Evolutionary conservation across 2,888 invertebrate species (phyloP).

Genomic region (Caenorhabditis panamensis): DNA sequence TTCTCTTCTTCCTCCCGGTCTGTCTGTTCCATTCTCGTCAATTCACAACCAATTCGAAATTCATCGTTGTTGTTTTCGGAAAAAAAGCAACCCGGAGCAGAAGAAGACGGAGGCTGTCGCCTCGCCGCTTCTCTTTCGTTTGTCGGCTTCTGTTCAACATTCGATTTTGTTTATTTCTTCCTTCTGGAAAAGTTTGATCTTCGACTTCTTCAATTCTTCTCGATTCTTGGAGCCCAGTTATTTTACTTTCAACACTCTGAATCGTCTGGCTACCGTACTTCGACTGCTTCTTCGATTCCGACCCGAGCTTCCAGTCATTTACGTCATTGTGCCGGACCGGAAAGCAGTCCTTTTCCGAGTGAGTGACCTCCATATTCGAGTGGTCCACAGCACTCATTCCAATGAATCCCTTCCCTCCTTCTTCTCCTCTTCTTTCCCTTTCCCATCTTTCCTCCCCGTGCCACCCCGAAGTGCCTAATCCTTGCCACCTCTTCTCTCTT

Average conservation of each 20-base stretch:
- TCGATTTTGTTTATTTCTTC: slow-evolving; percentile 16
- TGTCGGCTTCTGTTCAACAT: slow-evolving; percentile 5
- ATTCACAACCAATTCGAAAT: slow-evolving; percentile 5
- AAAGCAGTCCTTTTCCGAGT: slow-evolving; percentile 28
- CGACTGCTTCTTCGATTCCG: no score
- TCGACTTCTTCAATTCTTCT: not conserved
- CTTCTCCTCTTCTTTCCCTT: slow-evolving; percentile 4
- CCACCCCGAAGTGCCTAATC: slow-evolving; percentile 3
- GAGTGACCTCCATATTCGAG: slow-evolving; percentile 27
- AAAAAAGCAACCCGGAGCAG: not conserved
- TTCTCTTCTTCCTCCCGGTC: no score
- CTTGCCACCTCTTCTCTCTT: slow-evolving; percentile 12
- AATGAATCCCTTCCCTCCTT: slow-evolving; percentile 17
- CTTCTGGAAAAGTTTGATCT: not conserved
- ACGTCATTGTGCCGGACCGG: slow-evolving; percentile 25
- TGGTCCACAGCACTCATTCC: not conserved
- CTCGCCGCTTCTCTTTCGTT: not conserved
- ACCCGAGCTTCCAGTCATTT: slow-evolving; percentile 1
- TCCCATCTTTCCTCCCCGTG: not conserved
- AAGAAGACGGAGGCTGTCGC: not conserved
- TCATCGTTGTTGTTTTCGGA: slow-evolving; percentile 12
- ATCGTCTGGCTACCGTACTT: no score
- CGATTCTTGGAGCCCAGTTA: not conserved
- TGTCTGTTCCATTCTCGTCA: slow-evolving; percentile 8
- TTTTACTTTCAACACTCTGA: no score